Evolutionary conservation across 1,140 invertebrate genomes (phyloP), one percentile per base, ranked within the genome.

Genomic region (Saccostrea echinata): DNA sequence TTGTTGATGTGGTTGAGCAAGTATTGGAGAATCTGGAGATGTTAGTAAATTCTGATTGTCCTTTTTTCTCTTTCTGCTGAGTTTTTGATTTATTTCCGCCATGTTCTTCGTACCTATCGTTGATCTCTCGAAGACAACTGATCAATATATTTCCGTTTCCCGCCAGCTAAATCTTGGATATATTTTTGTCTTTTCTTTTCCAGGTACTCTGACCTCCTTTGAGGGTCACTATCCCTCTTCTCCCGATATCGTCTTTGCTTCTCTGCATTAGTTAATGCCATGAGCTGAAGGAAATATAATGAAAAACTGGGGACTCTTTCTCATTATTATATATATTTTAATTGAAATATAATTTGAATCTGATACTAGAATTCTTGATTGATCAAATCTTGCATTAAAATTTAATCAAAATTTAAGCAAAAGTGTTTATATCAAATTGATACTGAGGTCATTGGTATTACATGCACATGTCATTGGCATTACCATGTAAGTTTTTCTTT

Each of bases 181-280:
- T 71, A 71, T 71, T 71, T 71, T 30, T 53, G 11, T 68, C 68
- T 85, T 51, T 84, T 35, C 52, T 88, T 88, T 85, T 84, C 53
- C 55, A 84, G 43, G 80, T 88, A 85, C 33, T 33, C 1, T 80
- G 30, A 30, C 21, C 64, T 55, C 12, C 83, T 33, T 16, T 85
- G 64, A 27, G 68, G 87, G 53, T 88, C 53, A n/a, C 33, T 52
- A 61, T 88, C 83, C 51, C 84, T 3, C 18, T 35, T 85, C 43
- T 55, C 24, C 13, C 87, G 8, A 68, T 88, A 84, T n/a, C 84
- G 24, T 81, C 83, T 80, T 8, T 81, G 83, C 24, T 84, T 88
- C 85, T 88, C 84, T 8, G 82, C 64, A 35, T 83, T 64, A 51
- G 57, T 80, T 21, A 88, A 80, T n/a, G 87, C 83, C 87, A 88